Evolutionary conservation across 1,140 invertebrate genomes (phyloP).

Genomic region (Calosoma granatense): DNA sequence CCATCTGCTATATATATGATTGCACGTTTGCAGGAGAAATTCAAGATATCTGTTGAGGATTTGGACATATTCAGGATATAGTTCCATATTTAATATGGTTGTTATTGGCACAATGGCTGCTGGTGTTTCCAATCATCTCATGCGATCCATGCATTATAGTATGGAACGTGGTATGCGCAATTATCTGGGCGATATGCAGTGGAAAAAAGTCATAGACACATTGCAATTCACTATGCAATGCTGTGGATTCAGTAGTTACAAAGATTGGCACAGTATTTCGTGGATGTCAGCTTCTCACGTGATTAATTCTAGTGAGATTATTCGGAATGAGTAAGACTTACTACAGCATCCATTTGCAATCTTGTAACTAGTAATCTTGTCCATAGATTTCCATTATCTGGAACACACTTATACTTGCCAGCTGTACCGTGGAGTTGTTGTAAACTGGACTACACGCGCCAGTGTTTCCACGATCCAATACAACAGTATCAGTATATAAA

Average conservation of each 20-base stretch:
- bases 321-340: slow-evolving; percentile 25
- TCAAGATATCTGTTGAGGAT: slow-evolving; percentile 25
- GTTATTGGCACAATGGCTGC: slow-evolving; percentile 23
- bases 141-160: slow-evolving; percentile 27
- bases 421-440: slow-evolving; percentile 33
- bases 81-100: slow-evolving; percentile 24
- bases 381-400: slow-evolving; percentile 1
- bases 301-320: slow-evolving; percentile 23
- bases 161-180: slow-evolving; percentile 29
- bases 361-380: neutral
- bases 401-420: slow-evolving; percentile 18
- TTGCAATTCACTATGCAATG: slow-evolving; percentile 32
- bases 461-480: slow-evolving; percentile 32
- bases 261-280: slow-evolving; percentile 32
- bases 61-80: slow-evolving; percentile 25
- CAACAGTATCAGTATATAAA: slow-evolving; percentile 26
- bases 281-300: slow-evolving; percentile 31
- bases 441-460: slow-evolving; percentile 28
- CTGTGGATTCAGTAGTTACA: slow-evolving; percentile 29
- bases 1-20: neutral
- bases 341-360: neutral
- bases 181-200: slow-evolving; percentile 28
- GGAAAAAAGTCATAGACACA: slow-evolving; percentile 32
- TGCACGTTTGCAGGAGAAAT: slow-evolving; percentile 25
- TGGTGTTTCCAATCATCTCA: slow-evolving; percentile 29